Evolutionary conservation across 2,888 invertebrate genomes (phyloP).

Genomic region (Neria commutata): DNA sequence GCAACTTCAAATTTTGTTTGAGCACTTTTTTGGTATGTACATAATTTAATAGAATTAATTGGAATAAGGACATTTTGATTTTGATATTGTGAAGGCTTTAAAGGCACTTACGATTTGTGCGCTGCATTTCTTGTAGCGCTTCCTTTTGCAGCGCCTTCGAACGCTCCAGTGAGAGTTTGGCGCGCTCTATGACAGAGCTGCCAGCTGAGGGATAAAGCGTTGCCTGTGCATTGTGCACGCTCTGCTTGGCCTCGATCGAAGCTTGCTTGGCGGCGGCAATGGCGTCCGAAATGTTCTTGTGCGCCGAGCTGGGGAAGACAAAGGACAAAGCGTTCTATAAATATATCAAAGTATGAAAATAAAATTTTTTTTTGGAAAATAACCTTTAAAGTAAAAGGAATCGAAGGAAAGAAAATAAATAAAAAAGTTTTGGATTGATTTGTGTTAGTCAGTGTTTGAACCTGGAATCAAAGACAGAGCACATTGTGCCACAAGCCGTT

Average conservation of each 20-base stretch:
- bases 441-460: no score
- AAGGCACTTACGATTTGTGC: conserved; percentile 58
- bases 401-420: no score
- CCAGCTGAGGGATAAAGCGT: conserved; percentile 59
- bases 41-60: no score
- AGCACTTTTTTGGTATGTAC: conserved; percentile 45
- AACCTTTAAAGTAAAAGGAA: no score
- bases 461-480: no score
- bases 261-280: conserved; percentile 65
- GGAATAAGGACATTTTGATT: background rate
- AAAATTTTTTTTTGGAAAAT: no score
- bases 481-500: no score
- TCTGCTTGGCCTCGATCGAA: conserved; percentile 61
- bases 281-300: conserved; percentile 76
- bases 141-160: conserved; percentile 66
- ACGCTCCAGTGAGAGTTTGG: conserved; percentile 64
- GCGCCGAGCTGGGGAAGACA: conserved; percentile 56
- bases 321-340: background rate
- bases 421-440: no score
- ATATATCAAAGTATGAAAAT: background rate
- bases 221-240: conserved; percentile 54
- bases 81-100: background rate
- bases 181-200: conserved; percentile 64
- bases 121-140: conserved; percentile 64
- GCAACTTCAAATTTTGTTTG: conserved; percentile 48